Percentiles rank a stretch among this genome's conserved stretches.
These are phyloP conservation scores for Trematomus bernacchii DNA, from an alignment of 2,797 vertebrate genomes.

Conservation along the genomic window DNA sequence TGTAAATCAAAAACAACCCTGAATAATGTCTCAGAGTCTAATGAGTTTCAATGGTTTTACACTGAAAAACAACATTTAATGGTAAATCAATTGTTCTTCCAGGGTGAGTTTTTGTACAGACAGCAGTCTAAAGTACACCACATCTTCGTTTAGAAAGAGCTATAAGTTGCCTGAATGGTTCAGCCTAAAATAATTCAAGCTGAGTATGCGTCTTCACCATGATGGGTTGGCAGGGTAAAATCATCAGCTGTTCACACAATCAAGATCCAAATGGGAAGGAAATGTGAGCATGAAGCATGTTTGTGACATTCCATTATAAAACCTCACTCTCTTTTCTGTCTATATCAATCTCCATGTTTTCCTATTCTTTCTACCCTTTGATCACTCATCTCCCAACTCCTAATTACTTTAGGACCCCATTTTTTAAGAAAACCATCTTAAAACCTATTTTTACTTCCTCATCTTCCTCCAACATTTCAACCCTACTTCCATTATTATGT, in stretches of 20 bases:
- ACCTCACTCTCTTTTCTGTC: not conserved
- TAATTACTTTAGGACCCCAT: slow-evolving; percentile 4
- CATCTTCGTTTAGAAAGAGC: not conserved
- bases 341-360: not conserved
- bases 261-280: not conserved
- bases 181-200: not conserved
- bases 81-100: not conserved
- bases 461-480: slow-evolving; percentile 21
- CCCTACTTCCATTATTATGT: slow-evolving; percentile 20
- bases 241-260: not conserved
- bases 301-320: not conserved
- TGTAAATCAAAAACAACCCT: not conserved
- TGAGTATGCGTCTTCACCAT: not conserved
- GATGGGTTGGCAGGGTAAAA: not conserved
- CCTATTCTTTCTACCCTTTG: not conserved
- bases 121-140: not conserved
- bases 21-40: not conserved
- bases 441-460: slow-evolving; percentile 15
- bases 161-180: not conserved
- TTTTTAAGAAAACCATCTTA: slow-evolving; percentile 22
- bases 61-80: not conserved
- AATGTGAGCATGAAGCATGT: not conserved
- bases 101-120: not conserved
- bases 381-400: not conserved
- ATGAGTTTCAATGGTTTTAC: not conserved